These are phyloP conservation scores for Scrobipalpa costella DNA, from an alignment of 2,888 invertebrate genomes.

Conservation along the genomic window DNA sequence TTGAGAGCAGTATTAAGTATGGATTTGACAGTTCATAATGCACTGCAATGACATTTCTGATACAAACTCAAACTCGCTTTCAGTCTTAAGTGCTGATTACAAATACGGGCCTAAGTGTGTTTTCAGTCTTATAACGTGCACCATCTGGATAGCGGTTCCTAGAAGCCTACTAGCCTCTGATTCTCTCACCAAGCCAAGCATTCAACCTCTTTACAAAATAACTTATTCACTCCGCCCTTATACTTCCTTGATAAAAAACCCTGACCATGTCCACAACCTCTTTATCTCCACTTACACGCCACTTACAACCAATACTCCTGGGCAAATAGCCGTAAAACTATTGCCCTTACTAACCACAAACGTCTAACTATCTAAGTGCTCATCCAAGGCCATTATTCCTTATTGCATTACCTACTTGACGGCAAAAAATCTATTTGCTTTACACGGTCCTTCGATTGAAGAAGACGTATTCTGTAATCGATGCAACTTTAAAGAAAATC, in stretches of 20 bases:
- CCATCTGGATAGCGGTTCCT: background rate
- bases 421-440: slow-evolving; percentile 30
- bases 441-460: slow-evolving; percentile 9
- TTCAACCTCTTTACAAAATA: background rate
- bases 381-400: slow-evolving; percentile 24
- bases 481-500: background rate
- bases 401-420: slow-evolving; percentile 25
- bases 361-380: background rate
- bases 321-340: background rate
- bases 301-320: background rate
- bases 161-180: background rate
- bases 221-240: background rate
- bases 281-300: slow-evolving; percentile 12
- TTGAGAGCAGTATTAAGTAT: too few relatives aligned
- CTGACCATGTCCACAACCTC: background rate
- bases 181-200: too few relatives aligned
- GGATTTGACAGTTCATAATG: too few relatives aligned
- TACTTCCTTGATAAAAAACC: background rate
- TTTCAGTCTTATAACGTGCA: too few relatives aligned
- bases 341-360: slow-evolving; percentile 8
- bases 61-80: too few relatives aligned
- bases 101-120: too few relatives aligned
- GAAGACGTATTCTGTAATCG: slow-evolving; percentile 17
- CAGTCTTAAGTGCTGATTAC: too few relatives aligned
- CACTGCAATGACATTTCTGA: too few relatives aligned